phyloP scores from a whole-genome alignment of 2,888 invertebrate genomes.

The Aelia acuminata region DNA sequence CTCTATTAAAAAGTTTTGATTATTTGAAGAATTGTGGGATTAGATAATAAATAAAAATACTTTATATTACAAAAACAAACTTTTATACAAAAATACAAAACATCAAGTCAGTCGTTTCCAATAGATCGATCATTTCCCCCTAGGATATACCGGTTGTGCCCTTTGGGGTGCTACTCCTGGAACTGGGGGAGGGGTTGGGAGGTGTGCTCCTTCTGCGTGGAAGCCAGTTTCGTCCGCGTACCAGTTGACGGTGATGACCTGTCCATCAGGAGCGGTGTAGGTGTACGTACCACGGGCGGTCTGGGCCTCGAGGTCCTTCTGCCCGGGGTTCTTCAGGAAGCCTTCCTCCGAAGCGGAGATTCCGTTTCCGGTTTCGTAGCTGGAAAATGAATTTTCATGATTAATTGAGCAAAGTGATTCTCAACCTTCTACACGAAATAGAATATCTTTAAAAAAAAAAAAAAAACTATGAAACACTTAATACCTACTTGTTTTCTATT shows the following conservation, averaged over 20 bases:
- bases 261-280: conserved; percentile 82
- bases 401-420: not conserved
- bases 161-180: no score
- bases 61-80: not conserved
- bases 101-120: not conserved
- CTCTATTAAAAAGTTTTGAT: no score
- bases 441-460: no score
- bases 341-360: conserved; percentile 81
- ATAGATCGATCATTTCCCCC: not conserved
- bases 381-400: conserved; percentile 67
- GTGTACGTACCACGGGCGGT: conserved; percentile 71
- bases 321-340: conserved; percentile 75
- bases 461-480: no score
- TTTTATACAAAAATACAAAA: conserved; percentile 49
- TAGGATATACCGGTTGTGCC: not conserved
- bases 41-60: not conserved
- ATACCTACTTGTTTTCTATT: no score
- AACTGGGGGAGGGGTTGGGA: conserved; percentile 68
- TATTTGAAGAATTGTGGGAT: no score
- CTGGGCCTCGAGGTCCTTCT: conserved; percentile 67
- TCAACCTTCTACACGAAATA: not conserved
- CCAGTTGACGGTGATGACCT: conserved; percentile 73
- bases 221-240: conserved; percentile 80
- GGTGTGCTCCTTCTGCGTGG: conserved; percentile 74
- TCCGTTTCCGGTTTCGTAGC: conserved; percentile 83